Base-by-base conservation (phyloP, 2,888 invertebrate species). In the Trypoxylon attenuatum region DNA sequence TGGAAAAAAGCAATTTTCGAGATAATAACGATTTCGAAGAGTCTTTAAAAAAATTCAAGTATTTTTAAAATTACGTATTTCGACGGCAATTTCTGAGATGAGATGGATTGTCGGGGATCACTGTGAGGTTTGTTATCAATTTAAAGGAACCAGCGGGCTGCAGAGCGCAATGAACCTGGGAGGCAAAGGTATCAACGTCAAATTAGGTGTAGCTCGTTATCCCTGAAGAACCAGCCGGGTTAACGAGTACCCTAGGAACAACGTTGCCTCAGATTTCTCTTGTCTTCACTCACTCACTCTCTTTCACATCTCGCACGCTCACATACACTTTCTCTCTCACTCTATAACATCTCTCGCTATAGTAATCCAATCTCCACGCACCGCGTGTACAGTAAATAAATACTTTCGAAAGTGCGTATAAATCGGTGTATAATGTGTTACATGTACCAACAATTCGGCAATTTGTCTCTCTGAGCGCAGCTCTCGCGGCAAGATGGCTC, bases 341-440 rank as follows among this genome's bases (percentile, higher is more conserved):
- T 42, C 33, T 57, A 53, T 51, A 57, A 39, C 64, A 59, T 55
- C 27, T 53, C 38, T 50, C 54, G 52, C 51, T 68, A 57, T 53
- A 68, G 47, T 71, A 65, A 67, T 73, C 57, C 64, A 60, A 66
- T 57, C 62, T 56, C 47, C 71, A 71, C 71, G 71, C 71, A 60
- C 73, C 45, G 73, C 69, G 69, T 73, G 69, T 52, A 62, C 52
- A 52, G 47, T 67, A 73, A 76, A 76, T 69, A 73, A 73, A 69
- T 76, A 76, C 66, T 76, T 76, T 76, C 71, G 69, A 76, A 76
- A 76, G 73, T 73, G 76, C 67, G 64, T 76, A 76, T 64, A 76
- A 76, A 76, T 76, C 51, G 76, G 76, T 76, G 68, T 76, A 71
- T 71, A 76, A 73, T 69, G 58, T 67, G 57, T 73, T 62, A 71